Percentiles rank a stretch among this genome's conserved stretches.
Evolutionary conservation across 2,888 invertebrate species (phyloP).

Genomic region (Pristionchus entomophagus): DNA sequence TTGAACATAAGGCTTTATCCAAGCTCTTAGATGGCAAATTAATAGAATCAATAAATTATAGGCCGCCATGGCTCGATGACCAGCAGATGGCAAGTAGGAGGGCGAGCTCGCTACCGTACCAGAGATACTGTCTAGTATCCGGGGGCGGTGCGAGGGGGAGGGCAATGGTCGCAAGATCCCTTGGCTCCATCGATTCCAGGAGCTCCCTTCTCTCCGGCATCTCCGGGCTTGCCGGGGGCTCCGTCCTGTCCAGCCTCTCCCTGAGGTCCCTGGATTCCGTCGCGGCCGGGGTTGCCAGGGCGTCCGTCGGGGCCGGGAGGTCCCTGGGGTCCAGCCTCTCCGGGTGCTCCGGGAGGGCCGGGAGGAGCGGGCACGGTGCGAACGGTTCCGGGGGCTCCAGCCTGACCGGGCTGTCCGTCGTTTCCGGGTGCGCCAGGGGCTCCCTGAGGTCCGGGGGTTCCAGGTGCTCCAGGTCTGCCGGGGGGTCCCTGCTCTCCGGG

Average conservation of each 20-base stretch:
- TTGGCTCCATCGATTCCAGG: conserved; percentile 55
- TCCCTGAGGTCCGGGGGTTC: conserved; percentile 47
- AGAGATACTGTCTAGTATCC: conserved; percentile 38
- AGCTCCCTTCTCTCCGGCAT: conserved; percentile 64
- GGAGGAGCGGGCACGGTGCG: conserved; percentile 49
- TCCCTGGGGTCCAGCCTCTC: conserved; percentile 53
- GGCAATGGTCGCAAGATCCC: conserved; percentile 50
- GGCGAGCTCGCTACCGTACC: background rate
- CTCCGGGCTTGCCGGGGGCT: conserved; percentile 64
- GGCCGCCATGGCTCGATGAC: conserved; percentile 16
- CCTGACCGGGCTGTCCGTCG: conserved; percentile 47
- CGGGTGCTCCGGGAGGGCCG: conserved; percentile 46
- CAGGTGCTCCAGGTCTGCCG: conserved; percentile 47
- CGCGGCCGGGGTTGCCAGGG: conserved; percentile 46
- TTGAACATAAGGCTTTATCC: background rate
- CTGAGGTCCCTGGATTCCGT: conserved; percentile 42
- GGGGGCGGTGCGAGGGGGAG: conserved; percentile 48
- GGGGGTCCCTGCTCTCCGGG: conserved; percentile 46
- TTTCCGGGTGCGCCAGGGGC: conserved; percentile 43
- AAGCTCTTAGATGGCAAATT: background rate
- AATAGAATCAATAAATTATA: background rate
- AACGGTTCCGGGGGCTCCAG: conserved; percentile 44
- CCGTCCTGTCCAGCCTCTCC: conserved; percentile 47
- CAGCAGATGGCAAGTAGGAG: background rate
- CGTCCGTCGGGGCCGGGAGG: conserved; percentile 45